phyloP scores from a whole-genome alignment of 2,888 invertebrate species.

The Andrena chrysosceles region DNA sequence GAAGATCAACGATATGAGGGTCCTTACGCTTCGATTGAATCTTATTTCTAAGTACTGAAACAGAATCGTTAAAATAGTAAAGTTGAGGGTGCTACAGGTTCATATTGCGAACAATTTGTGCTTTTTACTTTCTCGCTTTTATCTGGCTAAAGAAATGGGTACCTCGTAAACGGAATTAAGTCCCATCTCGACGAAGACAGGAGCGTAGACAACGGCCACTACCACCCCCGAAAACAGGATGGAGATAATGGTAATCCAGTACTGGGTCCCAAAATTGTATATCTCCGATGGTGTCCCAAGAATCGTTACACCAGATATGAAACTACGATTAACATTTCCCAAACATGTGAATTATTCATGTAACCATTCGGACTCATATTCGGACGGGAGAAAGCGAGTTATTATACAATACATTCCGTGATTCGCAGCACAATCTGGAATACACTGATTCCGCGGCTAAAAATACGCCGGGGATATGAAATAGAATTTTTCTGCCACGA shows the following conservation, averaged over 20 bases:
- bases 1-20: conserved; percentile 91
- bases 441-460: not conserved
- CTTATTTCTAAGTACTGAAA: conserved; percentile 92
- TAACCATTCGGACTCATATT: too few relatives aligned
- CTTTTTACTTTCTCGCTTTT: not conserved
- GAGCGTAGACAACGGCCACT: conserved; percentile 90
- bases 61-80: conserved; percentile 70
- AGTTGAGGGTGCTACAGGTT: not conserved
- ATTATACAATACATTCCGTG: too few relatives aligned
- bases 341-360: not conserved
- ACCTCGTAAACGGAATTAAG: conserved; percentile 95
- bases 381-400: too few relatives aligned
- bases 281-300: conserved; percentile 95
- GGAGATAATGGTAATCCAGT: conserved; percentile 91
- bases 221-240: conserved; percentile 89
- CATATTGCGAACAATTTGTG: not conserved
- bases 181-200: conserved; percentile 91
- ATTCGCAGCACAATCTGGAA: too few relatives aligned
- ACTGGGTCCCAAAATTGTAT: conserved; percentile 94
- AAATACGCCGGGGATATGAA: not conserved
- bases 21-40: conserved; percentile 90
- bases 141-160: conserved; percentile 41
- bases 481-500: not conserved
- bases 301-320: conserved; percentile 95
- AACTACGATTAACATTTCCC: conserved; percentile 86